Evolutionary conservation across 2,797 vertebrate species (phyloP).

Genomic region (Craterocephalus amniculus): DNA sequence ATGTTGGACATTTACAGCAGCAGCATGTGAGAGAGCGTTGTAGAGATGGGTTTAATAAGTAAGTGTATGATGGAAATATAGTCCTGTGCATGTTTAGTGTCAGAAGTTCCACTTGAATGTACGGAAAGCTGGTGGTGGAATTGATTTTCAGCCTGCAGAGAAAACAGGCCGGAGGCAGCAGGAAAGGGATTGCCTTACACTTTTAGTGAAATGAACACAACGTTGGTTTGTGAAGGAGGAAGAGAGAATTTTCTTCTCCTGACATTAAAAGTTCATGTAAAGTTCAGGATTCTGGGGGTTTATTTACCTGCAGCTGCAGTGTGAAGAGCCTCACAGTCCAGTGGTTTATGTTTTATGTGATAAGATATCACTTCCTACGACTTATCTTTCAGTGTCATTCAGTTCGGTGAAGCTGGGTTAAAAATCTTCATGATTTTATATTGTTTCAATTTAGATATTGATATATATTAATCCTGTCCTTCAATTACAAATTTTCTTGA

Average conservation of each 20-base stretch:
- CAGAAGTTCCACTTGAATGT: constrained; percentile 25
- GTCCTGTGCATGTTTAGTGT: not conserved
- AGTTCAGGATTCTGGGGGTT: constrained; percentile 21
- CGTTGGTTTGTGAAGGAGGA: constrained; percentile 3
- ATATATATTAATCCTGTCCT: too few relatives aligned
- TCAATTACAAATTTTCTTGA: too few relatives aligned
- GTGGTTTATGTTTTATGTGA: not conserved
- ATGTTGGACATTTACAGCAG: constrained; percentile 18
- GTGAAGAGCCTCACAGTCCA: not conserved
- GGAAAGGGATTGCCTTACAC: constrained; percentile 13
- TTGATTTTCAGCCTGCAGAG: constrained; percentile 57
- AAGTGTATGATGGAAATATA: not conserved
- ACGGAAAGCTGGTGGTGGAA: constrained; percentile 54
- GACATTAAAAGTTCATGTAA: constrained; percentile 28
- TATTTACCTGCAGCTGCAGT: not conserved
- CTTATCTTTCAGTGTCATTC: not conserved
- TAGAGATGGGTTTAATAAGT: constrained; percentile 19
- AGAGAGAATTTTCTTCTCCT: constrained; percentile 1
- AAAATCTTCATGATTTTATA: too few relatives aligned
- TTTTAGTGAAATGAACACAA: constrained; percentile 22
- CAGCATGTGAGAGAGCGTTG: not conserved
- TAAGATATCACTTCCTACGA: too few relatives aligned
- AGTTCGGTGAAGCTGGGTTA: not conserved
- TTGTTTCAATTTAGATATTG: too few relatives aligned
- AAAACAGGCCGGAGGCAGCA: constrained; percentile 41